Evolutionary conservation across 2,797 vertebrate genomes (phyloP), one percentile per base, ranked within the genome.

Genomic region (Serranus cabrilla): DNA sequence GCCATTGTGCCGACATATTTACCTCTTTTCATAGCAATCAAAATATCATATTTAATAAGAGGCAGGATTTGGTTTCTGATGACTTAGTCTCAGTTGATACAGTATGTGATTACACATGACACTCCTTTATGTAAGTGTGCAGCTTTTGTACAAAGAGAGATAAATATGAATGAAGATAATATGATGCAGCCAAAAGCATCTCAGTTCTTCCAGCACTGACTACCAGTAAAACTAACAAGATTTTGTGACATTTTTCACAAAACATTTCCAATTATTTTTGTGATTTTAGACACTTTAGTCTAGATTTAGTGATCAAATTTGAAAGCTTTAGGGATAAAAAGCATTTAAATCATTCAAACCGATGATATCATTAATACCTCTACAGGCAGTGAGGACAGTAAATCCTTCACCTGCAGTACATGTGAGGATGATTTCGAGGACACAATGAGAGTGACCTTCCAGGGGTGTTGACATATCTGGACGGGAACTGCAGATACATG

Each of bases 401-500:
- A 18, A 60, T 59, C 52, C 13, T 14, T 40, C 2, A 1, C 25
- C 49, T 14, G 1, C 17, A 17, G 17, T 25, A 14, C 16, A 6
- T 45, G 12, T 7, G 20, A 51, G 45, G 40, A 75, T 43, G 2
- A 45, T 45, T 55, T 42, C 66, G 40, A 54, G 25, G 40, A 71
- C 39, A 76, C 45, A 18, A 5, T 40, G 39, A 72, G 49, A 64
- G 7, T 4, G 13, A 57, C 56, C 54, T 64, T 78, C 18, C 12
- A 8, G 55, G 20, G 51, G 62, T 49, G 49, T 12, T 61, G 55
- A 59, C 60, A 71, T 47, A 63, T 63, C 40, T 59, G 13, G 18
- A 62, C 9, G 62, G n/a, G 34, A 68, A 39, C 37, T 46, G 37
- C 71, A 77, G 51, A 63, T 18, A 31, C 58, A 64, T 37, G 23